Conservation (phyloP, 2,888 invertebrate species). For the Plagodis pulveraria region DNA sequence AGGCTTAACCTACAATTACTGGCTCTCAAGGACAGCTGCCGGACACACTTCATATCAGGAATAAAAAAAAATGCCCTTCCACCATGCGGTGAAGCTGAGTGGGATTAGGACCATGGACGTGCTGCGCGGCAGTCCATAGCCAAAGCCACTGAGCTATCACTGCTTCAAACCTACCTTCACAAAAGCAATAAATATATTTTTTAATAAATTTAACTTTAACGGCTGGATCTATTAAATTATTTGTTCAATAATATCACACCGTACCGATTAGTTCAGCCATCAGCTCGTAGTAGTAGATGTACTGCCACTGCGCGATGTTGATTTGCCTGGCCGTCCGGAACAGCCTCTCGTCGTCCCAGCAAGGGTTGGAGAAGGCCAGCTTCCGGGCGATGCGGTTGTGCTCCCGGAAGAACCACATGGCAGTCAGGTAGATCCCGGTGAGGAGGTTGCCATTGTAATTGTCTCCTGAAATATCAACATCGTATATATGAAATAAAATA, state of each 20-base stretch:
- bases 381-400: slow-evolving; percentile 86
- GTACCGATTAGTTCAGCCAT: slow-evolving; percentile 91
- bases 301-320: slow-evolving; percentile 91
- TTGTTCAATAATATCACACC: slow-evolving; percentile 16
- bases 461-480: slow-evolving; percentile 37
- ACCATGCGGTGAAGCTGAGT: too few relatives aligned
- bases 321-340: slow-evolving; percentile 86
- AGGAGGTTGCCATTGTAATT: slow-evolving; percentile 39
- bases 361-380: slow-evolving; percentile 84
- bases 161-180: too few relatives aligned
- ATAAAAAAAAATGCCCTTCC: too few relatives aligned
- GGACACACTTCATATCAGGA: too few relatives aligned
- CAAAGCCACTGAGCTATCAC: too few relatives aligned
- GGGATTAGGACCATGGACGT: too few relatives aligned
- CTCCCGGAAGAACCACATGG: slow-evolving; percentile 81
- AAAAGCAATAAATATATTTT: too few relatives aligned
- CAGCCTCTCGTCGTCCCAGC: slow-evolving; percentile 93
- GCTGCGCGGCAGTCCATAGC: too few relatives aligned
- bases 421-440: slow-evolving; percentile 37
- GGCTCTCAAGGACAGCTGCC: too few relatives aligned
- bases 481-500: too few relatives aligned
- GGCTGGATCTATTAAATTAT: background rate
- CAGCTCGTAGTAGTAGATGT: slow-evolving; percentile 92
- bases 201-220: too few relatives aligned
- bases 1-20: too few relatives aligned